A percentile compares a stretch with the other conserved stretches of the same genome.
Conservation (phyloP, 2,888 invertebrate genomes). For the Phyllotreta cruciferae region DNA sequence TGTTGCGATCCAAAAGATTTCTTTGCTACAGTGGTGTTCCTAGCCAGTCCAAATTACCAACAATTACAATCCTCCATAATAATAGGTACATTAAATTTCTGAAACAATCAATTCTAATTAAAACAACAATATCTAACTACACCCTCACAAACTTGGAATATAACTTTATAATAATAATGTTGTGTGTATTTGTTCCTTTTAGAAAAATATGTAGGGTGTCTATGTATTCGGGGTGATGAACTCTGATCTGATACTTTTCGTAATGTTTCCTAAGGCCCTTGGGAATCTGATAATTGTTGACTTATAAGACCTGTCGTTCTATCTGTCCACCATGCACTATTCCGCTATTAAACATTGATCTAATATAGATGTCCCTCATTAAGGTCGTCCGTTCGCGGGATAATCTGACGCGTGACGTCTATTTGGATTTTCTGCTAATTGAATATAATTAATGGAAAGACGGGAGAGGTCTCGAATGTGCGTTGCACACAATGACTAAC, state of each 20-base stretch:
- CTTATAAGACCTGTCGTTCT: slow-evolving; percentile 57
- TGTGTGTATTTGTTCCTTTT: neutral
- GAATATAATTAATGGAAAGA: neutral
- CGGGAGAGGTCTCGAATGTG: no score
- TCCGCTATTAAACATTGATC: slow-evolving; percentile 50
- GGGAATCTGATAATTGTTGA: slow-evolving; percentile 59
- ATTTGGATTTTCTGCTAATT: slow-evolving; percentile 11
- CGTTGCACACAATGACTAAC: no score
- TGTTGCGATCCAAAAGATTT: slow-evolving; percentile 55
- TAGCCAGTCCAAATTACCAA: no score
- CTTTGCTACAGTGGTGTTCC: slow-evolving; percentile 31
- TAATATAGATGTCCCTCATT: slow-evolving; percentile 50
- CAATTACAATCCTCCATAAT: no score
- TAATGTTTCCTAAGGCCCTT: slow-evolving; percentile 46
- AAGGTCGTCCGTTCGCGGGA: slow-evolving; percentile 39
- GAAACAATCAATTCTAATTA: no score
- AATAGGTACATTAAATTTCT: no score
- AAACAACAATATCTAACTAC: no score
- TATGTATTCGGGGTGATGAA: slow-evolving; percentile 46
- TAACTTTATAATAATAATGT: no score
- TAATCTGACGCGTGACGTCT: slow-evolving; percentile 40
- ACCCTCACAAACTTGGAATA: no score
- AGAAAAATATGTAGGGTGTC: slow-evolving; percentile 1
- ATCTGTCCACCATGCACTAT: slow-evolving; percentile 49
- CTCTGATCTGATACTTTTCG: slow-evolving; percentile 44